A percentile compares a stretch with the other conserved stretches of the same genome.
Conservation (phyloP, 2,888 invertebrate species). For the Drosophila ustulata region DNA sequence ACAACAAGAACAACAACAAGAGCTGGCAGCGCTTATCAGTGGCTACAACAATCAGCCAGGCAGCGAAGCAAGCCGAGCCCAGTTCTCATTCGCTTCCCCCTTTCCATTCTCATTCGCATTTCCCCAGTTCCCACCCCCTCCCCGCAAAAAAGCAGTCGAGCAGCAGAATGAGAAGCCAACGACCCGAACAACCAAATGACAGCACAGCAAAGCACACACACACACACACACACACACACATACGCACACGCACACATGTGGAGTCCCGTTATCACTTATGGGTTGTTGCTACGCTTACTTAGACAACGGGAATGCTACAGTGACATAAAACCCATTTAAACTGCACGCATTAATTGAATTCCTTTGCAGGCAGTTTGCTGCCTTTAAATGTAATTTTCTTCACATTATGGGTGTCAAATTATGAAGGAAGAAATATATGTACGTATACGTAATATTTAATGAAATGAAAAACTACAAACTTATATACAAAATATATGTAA, state of each 20-base stretch:
- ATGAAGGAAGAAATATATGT: too few species aligned
- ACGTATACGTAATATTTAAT: too few species aligned
- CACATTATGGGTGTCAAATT: too few species aligned
- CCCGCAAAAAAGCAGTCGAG: constrained; percentile 38
- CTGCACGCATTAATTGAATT: background rate
- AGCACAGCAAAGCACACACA: constrained; percentile 34
- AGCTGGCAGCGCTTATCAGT: constrained; percentile 62
- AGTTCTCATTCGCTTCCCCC: background rate
- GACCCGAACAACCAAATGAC: constrained; percentile 72
- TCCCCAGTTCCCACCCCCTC: background rate
- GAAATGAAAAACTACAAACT: too few species aligned
- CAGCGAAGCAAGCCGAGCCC: constrained; percentile 41
- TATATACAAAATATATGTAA: too few species aligned
- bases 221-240: constrained; percentile 16
- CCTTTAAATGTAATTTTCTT: too few species aligned
- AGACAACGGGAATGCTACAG: constrained; percentile 37
- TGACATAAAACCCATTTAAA: constrained; percentile 17
- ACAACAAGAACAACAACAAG: constrained; percentile 26
- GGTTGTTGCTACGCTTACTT: constrained; percentile 45
- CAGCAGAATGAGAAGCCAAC: constrained; percentile 60
- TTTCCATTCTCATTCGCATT: background rate
- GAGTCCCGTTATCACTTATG: constrained; percentile 65
- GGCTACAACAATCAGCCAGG: constrained; percentile 62
- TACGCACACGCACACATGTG: constrained; percentile 9
- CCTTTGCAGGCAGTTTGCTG: too few species aligned